Evolutionary conservation across 2,113 vertebrate genomes (phyloP).

Genomic region (Corythoichthys intestinalis): DNA sequence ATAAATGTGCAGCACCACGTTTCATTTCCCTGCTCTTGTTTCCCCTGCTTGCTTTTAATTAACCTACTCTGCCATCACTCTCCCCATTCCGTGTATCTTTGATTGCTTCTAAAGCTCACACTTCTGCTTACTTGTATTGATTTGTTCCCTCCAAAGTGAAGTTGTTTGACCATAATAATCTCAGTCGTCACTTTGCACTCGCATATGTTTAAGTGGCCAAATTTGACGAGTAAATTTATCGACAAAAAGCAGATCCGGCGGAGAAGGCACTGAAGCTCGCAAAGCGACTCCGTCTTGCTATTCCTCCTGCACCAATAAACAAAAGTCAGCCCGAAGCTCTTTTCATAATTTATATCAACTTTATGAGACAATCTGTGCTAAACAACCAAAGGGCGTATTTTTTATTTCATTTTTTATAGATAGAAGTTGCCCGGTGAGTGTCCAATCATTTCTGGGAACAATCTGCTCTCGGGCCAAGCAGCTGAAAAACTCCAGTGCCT

Average conservation of each 20-base stretch:
- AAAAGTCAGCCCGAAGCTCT: constrained; percentile 2
- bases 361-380: constrained; percentile 11
- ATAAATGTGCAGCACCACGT: not conserved
- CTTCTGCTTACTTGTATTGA: not conserved
- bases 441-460: constrained; percentile 1
- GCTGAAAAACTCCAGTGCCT: not conserved
- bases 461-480: not conserved
- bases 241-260: not conserved
- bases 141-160: not conserved
- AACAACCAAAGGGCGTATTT: constrained; percentile 5
- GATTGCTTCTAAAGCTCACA: not conserved
- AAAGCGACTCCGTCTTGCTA: not conserved
- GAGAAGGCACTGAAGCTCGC: not conserved
- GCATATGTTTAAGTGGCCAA: not conserved
- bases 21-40: not conserved
- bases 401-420: not conserved
- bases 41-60: not conserved
- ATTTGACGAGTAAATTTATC: not conserved
- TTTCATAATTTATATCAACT: constrained; percentile 10
- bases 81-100: not conserved
- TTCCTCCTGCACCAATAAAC: not conserved
- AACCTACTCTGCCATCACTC: not conserved
- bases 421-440: not conserved
- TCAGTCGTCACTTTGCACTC: not conserved
- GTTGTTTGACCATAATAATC: not conserved